Percentiles rank a stretch among this genome's conserved stretches.
phyloP scores from a whole-genome alignment of 2,797 vertebrate species.

The Tenualosa ilisha region DNA sequence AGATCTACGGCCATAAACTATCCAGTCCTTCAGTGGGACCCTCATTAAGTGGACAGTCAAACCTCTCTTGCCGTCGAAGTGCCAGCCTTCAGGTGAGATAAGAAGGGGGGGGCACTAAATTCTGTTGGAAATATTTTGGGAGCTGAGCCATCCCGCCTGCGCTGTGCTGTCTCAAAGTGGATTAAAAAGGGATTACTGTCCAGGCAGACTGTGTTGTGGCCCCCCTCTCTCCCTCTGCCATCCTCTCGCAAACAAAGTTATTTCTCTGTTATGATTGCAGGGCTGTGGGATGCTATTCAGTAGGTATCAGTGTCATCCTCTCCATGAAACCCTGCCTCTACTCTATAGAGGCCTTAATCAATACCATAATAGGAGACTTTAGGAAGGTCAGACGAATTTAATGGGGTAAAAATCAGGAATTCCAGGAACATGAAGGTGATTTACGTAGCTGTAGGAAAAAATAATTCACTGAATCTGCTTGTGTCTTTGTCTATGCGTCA shows the following conservation, averaged over 20 bases:
- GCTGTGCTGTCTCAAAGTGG: slow-evolving; percentile 4
- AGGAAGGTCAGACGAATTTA: background rate
- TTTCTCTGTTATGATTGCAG: background rate
- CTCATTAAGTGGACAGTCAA: slow-evolving; percentile 6
- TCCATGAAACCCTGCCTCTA: background rate
- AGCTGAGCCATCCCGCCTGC: slow-evolving; percentile 3
- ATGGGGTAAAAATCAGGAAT: background rate
- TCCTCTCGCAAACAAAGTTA: background rate
- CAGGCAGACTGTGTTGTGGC: background rate
- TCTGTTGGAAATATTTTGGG: slow-evolving; percentile 20
- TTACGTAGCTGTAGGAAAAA: background rate
- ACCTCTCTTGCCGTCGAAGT: background rate
- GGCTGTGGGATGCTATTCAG: background rate
- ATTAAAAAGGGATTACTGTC: slow-evolving; percentile 26
- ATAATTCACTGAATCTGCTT: background rate
- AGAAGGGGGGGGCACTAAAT: background rate
- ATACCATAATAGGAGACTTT: background rate
- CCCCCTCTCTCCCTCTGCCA: background rate
- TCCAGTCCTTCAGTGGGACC: background rate
- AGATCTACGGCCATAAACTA: background rate
- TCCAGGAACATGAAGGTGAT: slow-evolving; percentile 11
- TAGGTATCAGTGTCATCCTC: slow-evolving; percentile 5
- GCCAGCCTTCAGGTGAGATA: background rate
- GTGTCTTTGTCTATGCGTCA: background rate
- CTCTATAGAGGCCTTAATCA: background rate